Percentiles rank a stretch among this genome's conserved stretches.
Evolutionary conservation across 2,113 vertebrate genomes (phyloP).

Genomic region (Ceyx margarethae): DNA sequence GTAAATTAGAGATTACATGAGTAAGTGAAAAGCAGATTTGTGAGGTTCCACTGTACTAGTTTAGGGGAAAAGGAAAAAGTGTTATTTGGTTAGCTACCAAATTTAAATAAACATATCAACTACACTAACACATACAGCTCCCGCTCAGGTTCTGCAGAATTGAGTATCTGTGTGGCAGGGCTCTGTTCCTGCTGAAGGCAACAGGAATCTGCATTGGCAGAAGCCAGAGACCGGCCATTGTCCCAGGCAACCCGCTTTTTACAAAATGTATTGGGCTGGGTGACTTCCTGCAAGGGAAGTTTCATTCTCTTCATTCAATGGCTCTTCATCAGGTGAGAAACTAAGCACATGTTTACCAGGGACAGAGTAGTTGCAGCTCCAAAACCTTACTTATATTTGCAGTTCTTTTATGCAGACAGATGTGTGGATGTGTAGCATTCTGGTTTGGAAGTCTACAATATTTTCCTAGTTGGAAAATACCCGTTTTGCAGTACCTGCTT

Average conservation of each 20-base stretch:
- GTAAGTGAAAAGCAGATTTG: neutral
- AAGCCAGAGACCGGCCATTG: slow-evolving; percentile 7
- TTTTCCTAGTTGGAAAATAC: slow-evolving; percentile 44
- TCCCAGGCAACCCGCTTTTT: neutral
- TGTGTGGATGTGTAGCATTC: neutral
- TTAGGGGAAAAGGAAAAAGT: neutral
- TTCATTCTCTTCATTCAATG: neutral
- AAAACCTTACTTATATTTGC: neutral
- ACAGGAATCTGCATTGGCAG: neutral
- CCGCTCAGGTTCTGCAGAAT: neutral
- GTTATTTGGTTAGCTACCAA: slow-evolving; percentile 48
- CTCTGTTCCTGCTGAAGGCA: neutral
- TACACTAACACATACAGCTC: slow-evolving; percentile 37
- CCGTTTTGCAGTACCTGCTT: slow-evolving; percentile 59
- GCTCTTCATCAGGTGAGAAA: neutral
- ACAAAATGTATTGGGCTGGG: neutral
- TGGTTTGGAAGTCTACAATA: neutral
- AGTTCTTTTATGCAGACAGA: neutral
- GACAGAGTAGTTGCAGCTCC: neutral
- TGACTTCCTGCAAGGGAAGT: neutral
- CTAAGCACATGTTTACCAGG: neutral
- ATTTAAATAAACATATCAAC: slow-evolving; percentile 50
- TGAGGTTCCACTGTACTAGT: slow-evolving; percentile 5
- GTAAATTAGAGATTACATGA: neutral
- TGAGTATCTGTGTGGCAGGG: neutral